These are phyloP conservation scores for Ictalurus punctatus DNA, from an alignment of 2,113 vertebrate species.

Conservation along the genomic window DNA sequence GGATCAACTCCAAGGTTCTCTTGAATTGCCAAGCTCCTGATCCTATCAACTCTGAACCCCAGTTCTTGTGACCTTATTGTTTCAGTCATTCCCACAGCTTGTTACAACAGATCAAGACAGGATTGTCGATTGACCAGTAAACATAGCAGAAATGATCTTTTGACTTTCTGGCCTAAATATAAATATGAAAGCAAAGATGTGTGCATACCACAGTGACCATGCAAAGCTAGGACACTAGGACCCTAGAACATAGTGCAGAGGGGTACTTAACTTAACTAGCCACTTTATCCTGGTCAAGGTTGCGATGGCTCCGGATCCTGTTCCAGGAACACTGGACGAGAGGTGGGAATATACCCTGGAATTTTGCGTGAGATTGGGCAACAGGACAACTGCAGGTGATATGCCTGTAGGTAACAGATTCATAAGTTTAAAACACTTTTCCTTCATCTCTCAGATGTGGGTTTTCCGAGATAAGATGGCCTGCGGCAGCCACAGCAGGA, in stretches of 20 bases:
- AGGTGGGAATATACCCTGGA: background rate
- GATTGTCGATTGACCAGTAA: background rate
- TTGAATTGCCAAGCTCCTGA: background rate
- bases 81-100: background rate
- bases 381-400: constrained; percentile 30
- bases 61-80: constrained; percentile 1
- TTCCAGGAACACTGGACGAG: background rate
- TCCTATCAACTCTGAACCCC: background rate
- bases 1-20: background rate
- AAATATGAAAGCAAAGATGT: too few relatives aligned
- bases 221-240: background rate
- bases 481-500: background rate
- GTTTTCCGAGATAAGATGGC: background rate
- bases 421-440: constrained; percentile 28
- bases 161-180: background rate
- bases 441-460: constrained; percentile 27
- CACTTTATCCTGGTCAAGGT: background rate
- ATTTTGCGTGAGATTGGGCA: background rate
- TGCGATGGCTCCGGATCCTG: background rate
- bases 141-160: background rate
- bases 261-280: background rate
- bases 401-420: constrained; percentile 28
- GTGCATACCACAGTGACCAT: background rate
- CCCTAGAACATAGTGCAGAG: background rate
- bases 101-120: background rate